Base-by-base conservation (phyloP, 64 coral and sea anemone species). In the Platygyra sinensis region DNA sequence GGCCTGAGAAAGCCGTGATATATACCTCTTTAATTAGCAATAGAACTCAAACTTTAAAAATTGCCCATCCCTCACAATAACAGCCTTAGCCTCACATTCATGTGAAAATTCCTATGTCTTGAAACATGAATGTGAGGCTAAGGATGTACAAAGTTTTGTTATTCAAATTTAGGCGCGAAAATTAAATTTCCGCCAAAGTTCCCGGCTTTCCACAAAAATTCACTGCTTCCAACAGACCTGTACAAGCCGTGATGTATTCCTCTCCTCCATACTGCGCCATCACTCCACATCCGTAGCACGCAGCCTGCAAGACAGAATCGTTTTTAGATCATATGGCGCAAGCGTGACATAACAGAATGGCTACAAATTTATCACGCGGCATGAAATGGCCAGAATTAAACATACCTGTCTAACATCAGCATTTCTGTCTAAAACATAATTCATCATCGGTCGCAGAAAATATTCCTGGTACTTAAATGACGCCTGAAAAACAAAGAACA, bases 371-470 rank as follows among this genome's bases (percentile, higher is more conserved):
- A 46, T 46, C 42, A 46, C 42, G 25, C 22, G 25, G 29, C 1
- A 60, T 60, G 28, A 15, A 9, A 75, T 8, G 24, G 22, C 27
- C 2, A 62, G 12, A 16, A 73, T 13, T 15, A 10, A 20, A 67
- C 90, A 74, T 90, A 98, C 96, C 96, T 98, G 96, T 59, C 96
- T 90, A 2, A 98, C 96, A 72, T 94, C 87, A 72, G 96, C 83
- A 52, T 88, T 95, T 78, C 89, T 95, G 81, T 98, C 93, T 8
- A 98, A 36, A 18, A 87, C 87, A 76, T 91, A 98, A 88, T 93
- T 86, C 65, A 98, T 73, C 87, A 94, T 98, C 33, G 94, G 79
- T 25, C 54, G 73, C 59, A 98, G 54, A 72, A 98, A 98, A 84
- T 88, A 98, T 8, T 98, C 93, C 63, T 98, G 90, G 33, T 98